phyloP scores from a whole-genome alignment of 1,140 invertebrate genomes.

The Drosophila triauraria region DNA sequence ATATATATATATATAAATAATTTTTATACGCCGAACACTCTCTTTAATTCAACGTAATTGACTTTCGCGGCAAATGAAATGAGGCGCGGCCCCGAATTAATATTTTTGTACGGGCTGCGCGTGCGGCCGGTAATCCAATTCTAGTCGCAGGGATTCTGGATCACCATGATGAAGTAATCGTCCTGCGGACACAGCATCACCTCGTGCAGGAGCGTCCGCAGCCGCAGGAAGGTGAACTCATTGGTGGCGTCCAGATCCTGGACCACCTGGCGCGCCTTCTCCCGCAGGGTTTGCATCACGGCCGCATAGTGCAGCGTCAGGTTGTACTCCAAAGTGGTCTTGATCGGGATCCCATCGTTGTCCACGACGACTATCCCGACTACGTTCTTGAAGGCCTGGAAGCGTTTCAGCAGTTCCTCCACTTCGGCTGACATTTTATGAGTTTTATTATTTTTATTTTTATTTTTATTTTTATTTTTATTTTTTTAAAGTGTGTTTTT shows the following conservation, averaged over 20 bases:
- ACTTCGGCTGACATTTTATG: constrained; percentile 88
- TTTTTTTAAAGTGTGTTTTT: background rate
- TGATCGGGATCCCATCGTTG: constrained; percentile 92
- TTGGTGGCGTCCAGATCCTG: constrained; percentile 92
- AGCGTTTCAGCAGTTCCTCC: constrained; percentile 91
- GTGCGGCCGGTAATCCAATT: background rate
- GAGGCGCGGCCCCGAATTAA: background rate
- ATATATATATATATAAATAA: background rate
- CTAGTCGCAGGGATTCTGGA: constrained; percentile 88
- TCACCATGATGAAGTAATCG: constrained; percentile 89
- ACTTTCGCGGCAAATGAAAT: constrained; percentile 28
- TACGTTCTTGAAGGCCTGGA: constrained; percentile 90
- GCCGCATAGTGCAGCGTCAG: constrained; percentile 90
- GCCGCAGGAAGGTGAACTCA: constrained; percentile 92
- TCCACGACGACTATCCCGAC: constrained; percentile 89
- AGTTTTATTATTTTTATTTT: background rate
- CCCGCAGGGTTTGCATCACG: constrained; percentile 88
- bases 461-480: background rate
- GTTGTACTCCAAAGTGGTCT: constrained; percentile 91
- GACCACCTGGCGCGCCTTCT: constrained; percentile 90
- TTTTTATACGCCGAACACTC: constrained; percentile 31
- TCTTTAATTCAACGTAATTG: constrained; percentile 36
- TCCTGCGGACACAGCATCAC: constrained; percentile 95
- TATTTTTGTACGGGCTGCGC: background rate
- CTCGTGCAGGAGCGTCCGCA: constrained; percentile 96